Evolutionary conservation across 2,797 vertebrate species (phyloP).

Genomic region (Lepus townsendii): DNA sequence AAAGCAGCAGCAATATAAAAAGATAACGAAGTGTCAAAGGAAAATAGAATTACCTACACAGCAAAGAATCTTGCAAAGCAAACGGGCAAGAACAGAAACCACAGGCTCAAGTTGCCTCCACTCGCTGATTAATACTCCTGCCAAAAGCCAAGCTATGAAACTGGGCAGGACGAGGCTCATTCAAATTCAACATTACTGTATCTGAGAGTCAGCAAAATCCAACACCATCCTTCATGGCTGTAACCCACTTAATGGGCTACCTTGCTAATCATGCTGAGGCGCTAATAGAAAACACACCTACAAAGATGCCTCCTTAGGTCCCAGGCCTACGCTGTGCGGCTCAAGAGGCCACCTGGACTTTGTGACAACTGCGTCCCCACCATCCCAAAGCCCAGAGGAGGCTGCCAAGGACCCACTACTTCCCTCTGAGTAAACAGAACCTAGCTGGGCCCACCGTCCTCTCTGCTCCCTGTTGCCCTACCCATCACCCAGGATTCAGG

Average conservation of each 20-base stretch:
- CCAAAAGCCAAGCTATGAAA: slow-evolving; percentile 51
- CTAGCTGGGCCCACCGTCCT: too few species aligned
- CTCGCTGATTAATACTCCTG: slow-evolving; percentile 54
- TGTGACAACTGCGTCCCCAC: too few species aligned
- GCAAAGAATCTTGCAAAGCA: not conserved
- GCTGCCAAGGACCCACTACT: rapidly evolving
- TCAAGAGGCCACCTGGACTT: not conserved
- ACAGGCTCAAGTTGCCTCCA: not conserved
- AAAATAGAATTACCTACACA: not conserved
- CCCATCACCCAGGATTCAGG: not conserved
- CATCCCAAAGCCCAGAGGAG: not conserved
- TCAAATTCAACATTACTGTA: not conserved
- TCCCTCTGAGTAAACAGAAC: not conserved
- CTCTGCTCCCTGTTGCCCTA: not conserved
- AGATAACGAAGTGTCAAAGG: not conserved
- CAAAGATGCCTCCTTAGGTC: not conserved
- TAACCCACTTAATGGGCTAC: not conserved
- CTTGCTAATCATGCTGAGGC: not conserved
- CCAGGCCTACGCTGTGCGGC: not conserved
- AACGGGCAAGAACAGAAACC: not conserved
- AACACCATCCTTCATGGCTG: not conserved
- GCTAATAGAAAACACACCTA: not conserved
- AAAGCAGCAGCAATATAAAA: not conserved
- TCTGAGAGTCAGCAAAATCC: slow-evolving; percentile 4
- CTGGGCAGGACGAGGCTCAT: not conserved